Evolutionary conservation across 2,113 vertebrate genomes (phyloP), one percentile per base, ranked within the genome.

Genomic region (Malurus elegans): DNA sequence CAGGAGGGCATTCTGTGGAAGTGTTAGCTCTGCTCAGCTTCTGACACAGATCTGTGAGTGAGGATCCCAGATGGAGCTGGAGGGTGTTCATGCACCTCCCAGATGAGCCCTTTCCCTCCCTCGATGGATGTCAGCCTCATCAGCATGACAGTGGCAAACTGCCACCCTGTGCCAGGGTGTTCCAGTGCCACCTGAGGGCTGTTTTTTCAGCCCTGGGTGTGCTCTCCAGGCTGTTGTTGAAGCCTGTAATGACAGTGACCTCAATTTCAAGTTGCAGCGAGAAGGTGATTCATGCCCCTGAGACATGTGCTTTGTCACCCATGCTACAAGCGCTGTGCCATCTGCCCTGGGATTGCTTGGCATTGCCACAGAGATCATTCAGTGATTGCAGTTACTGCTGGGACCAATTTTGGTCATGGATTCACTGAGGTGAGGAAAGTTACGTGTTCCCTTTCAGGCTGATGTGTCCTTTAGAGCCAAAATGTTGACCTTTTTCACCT

Each of bases 121-220:
- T 60, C 1, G 0, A 1, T 18, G 34, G 9, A 4, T 44, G 4
- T 8, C 47, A 20, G 48, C 19, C 28, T 70, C 45, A 36, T 64
- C 16, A 24, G 26, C 9, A 1, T 34, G 56, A 4, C 48, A n/a
- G n/a, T 64, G 36, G 19, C 62, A 79, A 50, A 6, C 14, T 65
- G 34, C 18, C 40, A 29, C 45, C 18, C 32, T 61, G 13, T 85
- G 62, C 40, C 4, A 0, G 40, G 24, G 3, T 23, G 76, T 11
- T n/a, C 9, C 29, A 34, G 26, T 70, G 57, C 57, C 45, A 24
- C 74, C 45, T 25, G 40, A 45, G 79, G 34, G 51, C 36, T 2
- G 0, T 5, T 2, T 24, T 66, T 48, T 54, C 51, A 50, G 51
- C 62, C 47, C 45, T 71, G 69, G 51, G 9, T 56, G 45, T 50